These are phyloP conservation scores for Zosterops borbonicus DNA, from an alignment of 2,113 vertebrate genomes.

Conservation along the genomic window DNA sequence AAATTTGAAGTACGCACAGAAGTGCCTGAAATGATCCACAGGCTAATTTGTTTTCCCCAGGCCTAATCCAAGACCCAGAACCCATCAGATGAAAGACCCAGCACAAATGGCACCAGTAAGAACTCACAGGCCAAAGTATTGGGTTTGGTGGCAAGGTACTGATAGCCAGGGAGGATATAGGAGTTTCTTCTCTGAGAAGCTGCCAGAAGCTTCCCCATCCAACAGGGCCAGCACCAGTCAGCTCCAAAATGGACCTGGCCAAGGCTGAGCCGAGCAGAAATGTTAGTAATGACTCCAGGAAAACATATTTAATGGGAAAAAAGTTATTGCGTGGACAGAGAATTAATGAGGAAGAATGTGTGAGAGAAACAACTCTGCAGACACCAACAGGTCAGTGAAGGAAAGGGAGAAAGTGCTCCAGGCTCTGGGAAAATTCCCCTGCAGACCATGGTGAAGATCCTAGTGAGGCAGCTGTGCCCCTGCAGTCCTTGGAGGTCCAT, in stretches of 20 bases:
- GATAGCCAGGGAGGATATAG: fast-evolving
- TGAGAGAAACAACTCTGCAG: not conserved
- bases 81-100: not conserved
- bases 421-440: not conserved
- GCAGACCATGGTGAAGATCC: not conserved
- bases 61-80: not conserved
- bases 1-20: not conserved
- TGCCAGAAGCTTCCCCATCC: not conserved
- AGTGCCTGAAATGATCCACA: not conserved
- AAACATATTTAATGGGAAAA: not conserved
- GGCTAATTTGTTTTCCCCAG: fast-evolving
- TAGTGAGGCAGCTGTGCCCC: not conserved
- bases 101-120: not conserved
- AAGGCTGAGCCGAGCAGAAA: not conserved
- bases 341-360: not conserved
- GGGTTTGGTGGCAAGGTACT: not conserved
- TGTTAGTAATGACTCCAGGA: not conserved
- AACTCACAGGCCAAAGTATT: not conserved
- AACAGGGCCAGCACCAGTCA: not conserved
- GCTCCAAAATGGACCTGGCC: not conserved
- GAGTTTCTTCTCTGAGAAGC: not conserved
- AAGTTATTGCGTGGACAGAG: not conserved
- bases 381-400: not conserved
- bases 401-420: not conserved
- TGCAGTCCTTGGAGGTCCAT: not conserved